Evolutionary conservation across 2,113 vertebrate species (phyloP).

Genomic region (Circaetus gallicus): DNA sequence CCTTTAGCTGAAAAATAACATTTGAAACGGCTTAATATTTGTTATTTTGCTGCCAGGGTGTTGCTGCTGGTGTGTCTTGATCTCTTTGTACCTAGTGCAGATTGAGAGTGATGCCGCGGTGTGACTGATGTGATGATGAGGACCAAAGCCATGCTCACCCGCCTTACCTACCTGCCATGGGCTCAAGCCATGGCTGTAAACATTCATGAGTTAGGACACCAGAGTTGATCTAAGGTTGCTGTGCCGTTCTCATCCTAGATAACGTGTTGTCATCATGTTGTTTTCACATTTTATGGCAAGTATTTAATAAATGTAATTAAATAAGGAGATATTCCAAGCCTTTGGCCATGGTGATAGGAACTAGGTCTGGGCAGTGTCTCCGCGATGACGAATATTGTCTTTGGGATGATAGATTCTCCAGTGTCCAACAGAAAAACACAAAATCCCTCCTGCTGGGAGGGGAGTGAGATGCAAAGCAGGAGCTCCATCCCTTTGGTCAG

Average conservation of each 20-base stretch:
- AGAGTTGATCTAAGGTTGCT: not conserved
- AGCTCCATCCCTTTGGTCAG: not conserved
- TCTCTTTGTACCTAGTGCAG: not conserved
- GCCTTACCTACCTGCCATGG: accelerated
- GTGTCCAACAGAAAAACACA: not conserved
- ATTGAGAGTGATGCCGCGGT: not conserved
- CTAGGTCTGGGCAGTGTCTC: not conserved
- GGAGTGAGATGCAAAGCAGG: not conserved
- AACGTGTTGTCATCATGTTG: accelerated
- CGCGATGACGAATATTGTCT: not conserved
- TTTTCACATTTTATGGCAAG: not conserved
- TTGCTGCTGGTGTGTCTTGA: not conserved
- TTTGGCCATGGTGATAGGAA: not conserved
- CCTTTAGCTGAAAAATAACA: not conserved
- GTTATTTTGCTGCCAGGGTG: not conserved
- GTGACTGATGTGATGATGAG: not conserved
- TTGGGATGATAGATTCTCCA: not conserved
- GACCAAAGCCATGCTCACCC: not conserved
- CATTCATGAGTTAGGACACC: not conserved
- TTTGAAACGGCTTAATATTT: not conserved
- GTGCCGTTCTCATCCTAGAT: not conserved
- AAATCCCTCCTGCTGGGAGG: not conserved
- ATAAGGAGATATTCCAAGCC: not conserved
- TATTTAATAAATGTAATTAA: not conserved
- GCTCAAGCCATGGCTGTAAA: too few relatives aligned